A percentile compares a stretch with the other conserved stretches of the same genome.
Conservation (phyloP, 2,113 vertebrate genomes). For the Alligator sinensis region DNA sequence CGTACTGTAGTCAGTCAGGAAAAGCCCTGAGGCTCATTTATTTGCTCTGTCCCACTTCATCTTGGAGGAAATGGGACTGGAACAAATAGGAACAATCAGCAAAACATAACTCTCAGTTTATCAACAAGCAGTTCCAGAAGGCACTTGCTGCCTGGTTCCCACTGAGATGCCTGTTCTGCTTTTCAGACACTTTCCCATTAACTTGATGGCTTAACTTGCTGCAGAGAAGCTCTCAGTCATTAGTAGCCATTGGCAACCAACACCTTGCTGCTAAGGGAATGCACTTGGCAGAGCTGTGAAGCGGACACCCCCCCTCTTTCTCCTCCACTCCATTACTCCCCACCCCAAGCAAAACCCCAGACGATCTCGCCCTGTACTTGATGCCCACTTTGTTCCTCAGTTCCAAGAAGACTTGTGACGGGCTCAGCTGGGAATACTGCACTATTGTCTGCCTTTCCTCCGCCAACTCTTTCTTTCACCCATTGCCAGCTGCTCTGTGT, state of each 20-base stretch:
- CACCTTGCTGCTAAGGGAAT: neutral
- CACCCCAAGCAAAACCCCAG: neutral
- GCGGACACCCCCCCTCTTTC: too few relatives aligned
- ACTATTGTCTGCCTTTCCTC: neutral
- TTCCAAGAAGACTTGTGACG: neutral
- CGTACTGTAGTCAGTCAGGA: neutral
- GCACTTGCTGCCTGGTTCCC: neutral
- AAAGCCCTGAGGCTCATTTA: neutral
- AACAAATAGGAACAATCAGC: neutral
- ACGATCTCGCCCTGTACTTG: neutral
- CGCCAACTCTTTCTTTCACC: fast-evolving
- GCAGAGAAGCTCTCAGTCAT: neutral
- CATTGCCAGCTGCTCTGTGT: neutral
- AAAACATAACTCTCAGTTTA: neutral
- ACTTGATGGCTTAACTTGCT: neutral
- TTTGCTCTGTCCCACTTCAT: neutral
- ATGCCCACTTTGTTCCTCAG: neutral
- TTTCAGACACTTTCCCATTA: neutral
- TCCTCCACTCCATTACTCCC: too few relatives aligned
- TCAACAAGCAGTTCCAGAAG: neutral
- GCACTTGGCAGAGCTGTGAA: neutral
- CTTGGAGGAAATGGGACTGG: neutral
- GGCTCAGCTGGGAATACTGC: neutral
- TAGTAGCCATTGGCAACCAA: neutral
- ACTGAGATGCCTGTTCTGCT: neutral